Percentiles rank a stretch among this genome's conserved stretches.
phyloP scores from a whole-genome alignment of 1,140 invertebrate species.

The Neuroterus valhalla region DNA sequence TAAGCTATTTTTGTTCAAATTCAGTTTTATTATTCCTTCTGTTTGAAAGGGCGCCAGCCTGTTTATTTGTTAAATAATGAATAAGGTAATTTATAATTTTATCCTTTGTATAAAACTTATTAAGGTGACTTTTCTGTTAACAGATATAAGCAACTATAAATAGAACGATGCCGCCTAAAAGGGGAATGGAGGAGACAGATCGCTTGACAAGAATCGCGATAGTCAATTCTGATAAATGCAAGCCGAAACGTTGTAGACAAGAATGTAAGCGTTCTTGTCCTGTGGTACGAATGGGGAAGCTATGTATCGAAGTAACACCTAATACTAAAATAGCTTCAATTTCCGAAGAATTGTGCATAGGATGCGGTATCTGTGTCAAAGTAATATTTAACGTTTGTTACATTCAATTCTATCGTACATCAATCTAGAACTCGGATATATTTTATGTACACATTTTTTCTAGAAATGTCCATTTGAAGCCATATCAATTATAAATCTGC shows the following conservation, averaged over 20 bases:
- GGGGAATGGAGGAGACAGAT: constrained; percentile 88
- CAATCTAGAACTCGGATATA: neutral
- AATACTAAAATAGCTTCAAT: constrained; percentile 98
- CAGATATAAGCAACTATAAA: constrained; percentile 7
- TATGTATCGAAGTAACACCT: constrained; percentile 99
- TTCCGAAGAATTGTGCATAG: constrained; percentile 99
- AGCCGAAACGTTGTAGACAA: constrained; percentile 98
- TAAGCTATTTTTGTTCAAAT: no score
- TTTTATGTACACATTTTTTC: constrained; percentile 41
- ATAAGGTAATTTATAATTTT: no score
- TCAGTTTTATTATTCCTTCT: no score
- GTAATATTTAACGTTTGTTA: constrained; percentile 68
- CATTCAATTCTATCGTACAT: neutral
- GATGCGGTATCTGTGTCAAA: constrained; percentile 99
- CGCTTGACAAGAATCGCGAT: constrained; percentile 98
- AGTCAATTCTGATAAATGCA: constrained; percentile 98
- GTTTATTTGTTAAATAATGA: no score
- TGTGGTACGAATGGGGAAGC: constrained; percentile 98
- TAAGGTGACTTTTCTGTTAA: neutral
- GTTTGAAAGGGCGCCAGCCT: no score
- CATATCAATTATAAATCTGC: constrained; percentile 98
- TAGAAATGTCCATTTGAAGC: constrained; percentile 99
- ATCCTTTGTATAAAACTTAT: no score
- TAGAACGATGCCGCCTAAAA: constrained; percentile 82
- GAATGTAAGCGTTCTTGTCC: constrained; percentile 99